Evolutionary conservation across 2,888 invertebrate species (phyloP), one percentile per base, ranked within the genome.

Genomic region (Sipunculus nudus): DNA sequence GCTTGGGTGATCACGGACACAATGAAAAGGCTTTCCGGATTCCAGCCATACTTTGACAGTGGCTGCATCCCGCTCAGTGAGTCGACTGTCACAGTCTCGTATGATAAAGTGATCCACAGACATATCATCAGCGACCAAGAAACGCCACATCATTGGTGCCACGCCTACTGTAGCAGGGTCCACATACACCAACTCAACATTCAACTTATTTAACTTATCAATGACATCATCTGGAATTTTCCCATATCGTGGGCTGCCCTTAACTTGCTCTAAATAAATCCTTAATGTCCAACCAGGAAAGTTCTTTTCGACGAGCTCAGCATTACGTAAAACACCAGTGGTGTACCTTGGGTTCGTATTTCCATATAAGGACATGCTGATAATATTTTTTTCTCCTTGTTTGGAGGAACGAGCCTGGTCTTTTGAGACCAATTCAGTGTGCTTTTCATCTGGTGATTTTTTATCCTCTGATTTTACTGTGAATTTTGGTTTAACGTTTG

Each of bases 241-340:
- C 10, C 10, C 35, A 35, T 35, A 35, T 35, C n/a, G n/a, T n/a
- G n/a, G n/a, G n/a, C n/a, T n/a, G n/a, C n/a, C n/a, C n/a, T n/a
- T n/a, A n/a, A n/a, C n/a, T n/a, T n/a, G n/a, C 59, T 69, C 67
- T 8, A 59, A 53, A 49, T 70, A 70, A 13, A 70, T 38, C 19
- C 70, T 41, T n/a, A 70, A 45, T 29, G 52, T 70, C 70, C 70
- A 70, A 1, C 67, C 70, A 5, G 70, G 70, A 49, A 70, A 69
- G 23, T 64, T 53, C 26, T 53, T 35, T 19, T 48, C 53, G 16
- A 63, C 31, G 29, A 70, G 50, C 41, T 65, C 55, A 28, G 68
- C 68, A 47, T 70, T 70, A 31, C 61, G 35, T 16, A 70, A 25
- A 2, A 61, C 67, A 3, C 70, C 70, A 6, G 59, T 38, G 5